Conservation (phyloP, 2,113 vertebrate species). For the Camarhynchus parvulus region DNA sequence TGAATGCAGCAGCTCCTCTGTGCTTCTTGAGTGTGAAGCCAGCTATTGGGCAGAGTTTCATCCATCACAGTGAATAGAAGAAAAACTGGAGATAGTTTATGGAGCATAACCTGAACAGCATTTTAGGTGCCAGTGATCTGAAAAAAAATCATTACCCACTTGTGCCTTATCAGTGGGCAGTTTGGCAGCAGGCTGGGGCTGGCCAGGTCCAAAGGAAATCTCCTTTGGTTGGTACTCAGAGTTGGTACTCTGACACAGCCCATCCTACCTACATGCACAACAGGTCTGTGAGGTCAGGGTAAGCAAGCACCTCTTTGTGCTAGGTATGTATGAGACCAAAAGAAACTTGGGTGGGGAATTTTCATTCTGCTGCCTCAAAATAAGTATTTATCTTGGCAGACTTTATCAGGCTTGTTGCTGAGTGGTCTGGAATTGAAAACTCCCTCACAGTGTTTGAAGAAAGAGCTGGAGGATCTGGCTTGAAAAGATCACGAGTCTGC, state of each 20-base stretch:
- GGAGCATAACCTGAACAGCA: not conserved
- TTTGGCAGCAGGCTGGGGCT: not conserved
- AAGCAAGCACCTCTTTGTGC: not conserved
- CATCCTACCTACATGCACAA: not conserved
- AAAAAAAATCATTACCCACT: not conserved
- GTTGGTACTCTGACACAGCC: not conserved
- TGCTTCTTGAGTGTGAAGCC: not conserved
- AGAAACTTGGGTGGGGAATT: not conserved
- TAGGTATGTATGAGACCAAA: not conserved
- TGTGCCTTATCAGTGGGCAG: not conserved
- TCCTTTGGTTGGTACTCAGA: not conserved
- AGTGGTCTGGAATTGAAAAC: not conserved
- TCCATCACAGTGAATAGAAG: not conserved
- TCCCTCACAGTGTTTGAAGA: accelerated
- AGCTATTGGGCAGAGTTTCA: not conserved
- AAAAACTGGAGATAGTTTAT: not conserved
- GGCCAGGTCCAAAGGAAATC: not conserved
- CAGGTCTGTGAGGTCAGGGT: not conserved
- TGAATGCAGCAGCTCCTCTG: not conserved
- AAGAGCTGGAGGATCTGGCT: not conserved
- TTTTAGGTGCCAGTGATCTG: not conserved
- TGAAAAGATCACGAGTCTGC: not conserved
- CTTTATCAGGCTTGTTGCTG: not conserved
- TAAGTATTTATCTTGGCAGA: not conserved
- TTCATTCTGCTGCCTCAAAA: not conserved